Percentiles rank a stretch among this genome's conserved stretches.
Conservation (phyloP, 2,797 vertebrate genomes). For the Rhynchotus rufescens region DNA sequence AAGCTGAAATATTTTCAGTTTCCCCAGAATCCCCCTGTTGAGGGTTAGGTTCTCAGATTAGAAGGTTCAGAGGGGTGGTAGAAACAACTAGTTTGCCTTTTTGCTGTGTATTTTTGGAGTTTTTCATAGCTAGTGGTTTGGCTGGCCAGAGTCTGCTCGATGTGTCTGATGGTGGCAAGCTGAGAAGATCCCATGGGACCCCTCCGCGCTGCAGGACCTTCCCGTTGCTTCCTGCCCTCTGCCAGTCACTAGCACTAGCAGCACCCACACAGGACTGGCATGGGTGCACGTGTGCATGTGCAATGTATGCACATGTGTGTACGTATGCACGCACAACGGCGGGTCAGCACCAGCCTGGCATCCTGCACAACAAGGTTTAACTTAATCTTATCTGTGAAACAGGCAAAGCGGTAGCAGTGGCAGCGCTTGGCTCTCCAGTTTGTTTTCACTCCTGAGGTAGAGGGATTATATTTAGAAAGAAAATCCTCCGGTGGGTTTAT, state of each 20-base stretch:
- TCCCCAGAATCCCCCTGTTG: slow-evolving; percentile 33
- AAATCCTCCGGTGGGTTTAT: not conserved
- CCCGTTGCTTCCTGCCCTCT: not conserved
- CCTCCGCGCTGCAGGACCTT: not conserved
- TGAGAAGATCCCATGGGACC: accelerated
- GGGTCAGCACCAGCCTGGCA: not conserved
- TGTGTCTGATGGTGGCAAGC: not conserved
- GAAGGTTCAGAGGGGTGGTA: slow-evolving; percentile 14
- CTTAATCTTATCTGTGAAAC: not conserved
- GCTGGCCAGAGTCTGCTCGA: not conserved
- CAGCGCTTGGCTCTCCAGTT: not conserved
- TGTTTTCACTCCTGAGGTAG: not conserved
- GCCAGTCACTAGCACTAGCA: not conserved
- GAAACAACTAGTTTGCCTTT: not conserved
- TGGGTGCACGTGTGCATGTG: too few relatives aligned
- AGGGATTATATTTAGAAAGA: not conserved
- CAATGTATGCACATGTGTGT: not conserved
- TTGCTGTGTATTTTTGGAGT: not conserved
- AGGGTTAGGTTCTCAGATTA: slow-evolving; percentile 11
- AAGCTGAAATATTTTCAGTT: slow-evolving; percentile 57
- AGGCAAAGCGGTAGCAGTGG: not conserved
- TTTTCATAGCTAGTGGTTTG: not conserved
- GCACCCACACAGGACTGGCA: too few relatives aligned
- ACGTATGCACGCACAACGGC: not conserved
- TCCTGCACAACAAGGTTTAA: not conserved